These are phyloP conservation scores for Theonella swinhoei DNA, from an alignment of 37 sponge, comb jelly and placozoan species.

Conservation along the genomic window DNA sequence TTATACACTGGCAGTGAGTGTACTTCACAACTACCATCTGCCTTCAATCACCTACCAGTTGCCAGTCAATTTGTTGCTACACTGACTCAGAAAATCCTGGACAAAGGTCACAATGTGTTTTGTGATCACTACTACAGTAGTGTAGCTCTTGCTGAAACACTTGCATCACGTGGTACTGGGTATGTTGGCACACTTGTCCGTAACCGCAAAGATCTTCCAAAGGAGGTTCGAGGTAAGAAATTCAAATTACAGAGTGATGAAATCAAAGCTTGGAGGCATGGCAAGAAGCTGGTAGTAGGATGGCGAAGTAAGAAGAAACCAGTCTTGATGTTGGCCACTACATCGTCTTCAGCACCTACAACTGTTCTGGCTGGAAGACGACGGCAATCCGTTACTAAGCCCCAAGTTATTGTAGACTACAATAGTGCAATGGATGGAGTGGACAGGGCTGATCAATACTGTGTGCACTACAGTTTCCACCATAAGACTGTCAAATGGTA, in stretches of 20 bases:
- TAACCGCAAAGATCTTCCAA: background rate
- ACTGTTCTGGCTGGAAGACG: background rate
- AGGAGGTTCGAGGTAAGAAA: background rate
- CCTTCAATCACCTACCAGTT: background rate
- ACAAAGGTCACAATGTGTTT: background rate
- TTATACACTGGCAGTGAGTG: too few species aligned
- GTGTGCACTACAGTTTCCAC: background rate
- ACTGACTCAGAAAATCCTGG: background rate
- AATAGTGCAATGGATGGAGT: constrained; percentile 7
- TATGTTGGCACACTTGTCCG: background rate
- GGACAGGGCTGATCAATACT: constrained; percentile 8
- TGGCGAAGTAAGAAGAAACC: background rate
- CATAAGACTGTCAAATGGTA: background rate
- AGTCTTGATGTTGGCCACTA: background rate
- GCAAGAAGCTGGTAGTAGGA: background rate
- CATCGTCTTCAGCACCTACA: background rate
- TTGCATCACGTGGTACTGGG: background rate
- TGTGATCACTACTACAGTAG: background rate
- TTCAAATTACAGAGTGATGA: background rate
- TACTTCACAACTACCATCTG: too few species aligned
- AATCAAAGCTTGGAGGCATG: background rate
- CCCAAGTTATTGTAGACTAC: background rate
- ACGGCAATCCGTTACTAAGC: background rate
- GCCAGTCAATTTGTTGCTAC: background rate
- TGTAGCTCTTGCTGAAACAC: background rate